Evolutionary conservation across 2,113 vertebrate genomes (phyloP), one percentile per base, ranked within the genome.

Genomic region (Seriola dumerili): DNA sequence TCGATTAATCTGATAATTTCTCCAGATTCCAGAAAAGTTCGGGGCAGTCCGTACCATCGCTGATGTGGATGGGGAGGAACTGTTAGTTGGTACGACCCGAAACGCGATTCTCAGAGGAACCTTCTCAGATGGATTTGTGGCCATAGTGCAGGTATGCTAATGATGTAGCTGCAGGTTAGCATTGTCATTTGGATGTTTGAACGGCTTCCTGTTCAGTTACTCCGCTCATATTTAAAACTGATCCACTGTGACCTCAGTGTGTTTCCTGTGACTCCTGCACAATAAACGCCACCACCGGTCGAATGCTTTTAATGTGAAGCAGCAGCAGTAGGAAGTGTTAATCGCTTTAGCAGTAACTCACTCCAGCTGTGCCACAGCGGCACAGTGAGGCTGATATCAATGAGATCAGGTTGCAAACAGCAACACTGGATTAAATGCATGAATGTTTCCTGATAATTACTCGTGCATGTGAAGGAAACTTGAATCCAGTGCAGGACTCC

Each of bases 11-110:
- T 11, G 4, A 73, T 2, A 4, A 1, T 72, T 72, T 44, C 8
- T 80, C 1, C 76, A 98, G 97, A 97, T 98, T 81, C 94, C 96
- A 1, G 97, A 99, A 73, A 95, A 94, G 4, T 97, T 96, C 19
- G 97, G 97, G 3, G 96, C 97, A 0, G 97, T 98, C 1, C 95
- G 97, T 4, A 97, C 96, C 73, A 95, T 99, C 7, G 96, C 96
- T 0, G 96, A 97, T 48, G 94, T 96, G 5, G 92, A 91, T 0
- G 96, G 95, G 0, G 96, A 96, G 0, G 96, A 97, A 32, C 85
- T 98, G n/a, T 89, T 98, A 70, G 96, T 98, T 21, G 97, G 97
- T 14, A 98, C 97, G 0, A 97, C 97, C 0, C 95, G 96, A 46
- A 98, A 98, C 0, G 97, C 97, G 0, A 94, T 98, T 71, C 95